phyloP scores from a whole-genome alignment of 2,113 vertebrate genomes.

The Nibea coibor region DNA sequence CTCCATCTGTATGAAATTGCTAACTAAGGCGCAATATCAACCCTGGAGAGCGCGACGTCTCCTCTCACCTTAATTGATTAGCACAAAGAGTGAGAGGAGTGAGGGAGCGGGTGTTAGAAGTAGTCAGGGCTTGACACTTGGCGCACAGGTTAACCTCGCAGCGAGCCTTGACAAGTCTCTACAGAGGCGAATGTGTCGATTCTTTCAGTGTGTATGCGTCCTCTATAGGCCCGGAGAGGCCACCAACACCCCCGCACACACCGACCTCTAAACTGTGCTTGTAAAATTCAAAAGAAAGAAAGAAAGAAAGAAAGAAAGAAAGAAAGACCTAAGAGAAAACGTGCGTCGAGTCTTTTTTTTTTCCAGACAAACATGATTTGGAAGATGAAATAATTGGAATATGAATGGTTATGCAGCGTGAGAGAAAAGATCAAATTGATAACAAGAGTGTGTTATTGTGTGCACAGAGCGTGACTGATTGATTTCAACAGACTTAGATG shows the following conservation, averaged over 20 bases:
- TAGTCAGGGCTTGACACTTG: slow-evolving; percentile 40
- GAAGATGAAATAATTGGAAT: not conserved
- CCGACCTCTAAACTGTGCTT: not conserved
- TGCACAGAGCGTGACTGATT: slow-evolving; percentile 9
- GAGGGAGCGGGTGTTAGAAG: not conserved
- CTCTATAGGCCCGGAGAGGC: slow-evolving; percentile 24
- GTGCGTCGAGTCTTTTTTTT: not conserved
- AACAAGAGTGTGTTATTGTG: not conserved
- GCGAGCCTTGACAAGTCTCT: slow-evolving; percentile 15
- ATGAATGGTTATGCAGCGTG: not conserved
- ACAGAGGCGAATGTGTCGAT: slow-evolving; percentile 1
- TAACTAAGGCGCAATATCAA: not conserved
- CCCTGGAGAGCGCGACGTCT: no score
- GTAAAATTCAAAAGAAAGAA: not conserved
- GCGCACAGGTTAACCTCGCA: slow-evolving; percentile 36
- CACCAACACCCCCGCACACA: not conserved
- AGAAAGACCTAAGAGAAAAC: not conserved
- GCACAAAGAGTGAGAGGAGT: not conserved
- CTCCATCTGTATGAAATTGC: not conserved
- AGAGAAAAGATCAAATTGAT: not conserved
- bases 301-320: not conserved
- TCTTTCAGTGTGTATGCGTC: not conserved
- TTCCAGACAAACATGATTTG: not conserved
- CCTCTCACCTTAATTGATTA: slow-evolving; percentile 18
- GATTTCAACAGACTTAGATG: not conserved